Base-by-base conservation (phyloP, 2,888 invertebrate species). In the Lasioglossum villosulum region DNA sequence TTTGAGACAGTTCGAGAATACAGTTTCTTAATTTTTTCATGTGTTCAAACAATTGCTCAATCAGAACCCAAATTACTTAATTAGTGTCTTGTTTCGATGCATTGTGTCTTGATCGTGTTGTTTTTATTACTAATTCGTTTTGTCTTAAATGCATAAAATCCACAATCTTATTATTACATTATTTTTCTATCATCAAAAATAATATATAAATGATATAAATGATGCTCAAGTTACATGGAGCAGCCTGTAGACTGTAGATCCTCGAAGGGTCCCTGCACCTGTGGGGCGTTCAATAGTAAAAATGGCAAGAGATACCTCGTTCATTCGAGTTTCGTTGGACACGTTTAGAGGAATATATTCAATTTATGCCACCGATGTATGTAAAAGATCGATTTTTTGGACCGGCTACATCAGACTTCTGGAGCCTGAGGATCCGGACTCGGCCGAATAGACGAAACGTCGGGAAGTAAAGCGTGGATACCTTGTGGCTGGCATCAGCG, bases 401-500 rank as follows among this genome's bases (percentile, higher is more conserved):
- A 23, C 23, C 52, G 23, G 52, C 23, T 23, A 23, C 23, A 8
- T 8, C 52, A 52, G 52, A 10, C 23, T 23, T 86, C 89, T 91
- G 89, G 90, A 91, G 92, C 91, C 92, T 89, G 90, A 87, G 90
- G 88, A 90, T 89, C 79, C 79, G 59, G 75, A 70, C 83, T 86
- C 37, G 30, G 30, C 34, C 42, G 86, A 79, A 84, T 84, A 70
- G 82, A 83, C 66, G 82, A 89, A 91, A 88, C 78, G 88, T 90
- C 90, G 84, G 73, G 77, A 82, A 83, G 90, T 83, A 86, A 89
- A 89, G 86, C 89, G 88, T 63, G 86, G 88, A 86, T 86, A 84
- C 86, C 84, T 90, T 89, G 90, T 87, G 92, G 92, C 90, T 93
- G 93, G 93, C 93, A 93, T 91, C 83, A 87, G 90, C 80, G 89